Base-by-base conservation (phyloP, 2,113 vertebrate genomes). In the Alouatta palliata region DNA sequence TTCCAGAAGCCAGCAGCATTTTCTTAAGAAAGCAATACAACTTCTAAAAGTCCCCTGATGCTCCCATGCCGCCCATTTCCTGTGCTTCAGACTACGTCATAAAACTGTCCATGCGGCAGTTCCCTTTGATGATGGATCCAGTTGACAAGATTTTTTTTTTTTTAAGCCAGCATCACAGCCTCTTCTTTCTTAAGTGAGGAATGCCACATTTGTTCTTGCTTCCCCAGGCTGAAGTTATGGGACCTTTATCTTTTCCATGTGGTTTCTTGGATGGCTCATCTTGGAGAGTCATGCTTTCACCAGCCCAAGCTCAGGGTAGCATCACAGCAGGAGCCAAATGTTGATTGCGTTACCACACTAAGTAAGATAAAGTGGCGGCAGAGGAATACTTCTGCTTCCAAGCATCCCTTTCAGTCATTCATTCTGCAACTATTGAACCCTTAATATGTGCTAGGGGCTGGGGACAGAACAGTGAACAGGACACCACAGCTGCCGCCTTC, bases 1-100 rank as follows among this genome's bases (percentile, higher is more conserved):
- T 37, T 88, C 84, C 32, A 3, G 96, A 79, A 97, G 90, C 97
- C 95, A 87, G 94, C 49, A n/a, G 70, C 77, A 6, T 94, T 84
- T 88, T 94, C 94, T 91, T 94, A 64, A 96, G 97, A 90, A 97
- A 97, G 95, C 73, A 49, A 54, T 8, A 73, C 88, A 27, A 16
- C 86, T 54, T 75, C 86, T 30, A 21, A 79, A 94, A 76, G 95
- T 88, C 75, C 91, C 93, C 77, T 21, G 54, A 66, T 66, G 12
- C 85, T 52, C 58, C 49, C 1, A 0, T 4, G 54, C 68, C 43
- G 80, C 94, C 87, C 79, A 17, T 32, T 81, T 82, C 93, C 96
- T 49, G n/a, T 40, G 37, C 80, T 76, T 76, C 79, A 47, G 85
- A 49, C 77, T 27, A 2, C 1, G 70, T 64, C 88, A 5, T 30